phyloP scores from a whole-genome alignment of 2,797 vertebrate genomes.

The Eidolon dupreanum region DNA sequence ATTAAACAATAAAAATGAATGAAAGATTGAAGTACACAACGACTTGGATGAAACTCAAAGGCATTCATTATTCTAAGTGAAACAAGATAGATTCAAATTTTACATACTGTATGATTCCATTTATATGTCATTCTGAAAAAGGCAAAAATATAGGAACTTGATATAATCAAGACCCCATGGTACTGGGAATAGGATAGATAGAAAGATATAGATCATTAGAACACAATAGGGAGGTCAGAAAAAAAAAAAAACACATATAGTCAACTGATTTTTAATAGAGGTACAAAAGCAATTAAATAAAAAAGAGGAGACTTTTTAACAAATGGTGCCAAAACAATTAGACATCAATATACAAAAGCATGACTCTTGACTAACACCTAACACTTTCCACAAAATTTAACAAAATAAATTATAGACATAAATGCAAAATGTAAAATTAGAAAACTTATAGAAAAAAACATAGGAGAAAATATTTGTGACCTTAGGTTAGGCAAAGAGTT shows the following conservation, averaged over 20 bases:
- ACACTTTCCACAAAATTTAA: neutral
- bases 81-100: neutral
- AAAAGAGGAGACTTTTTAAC: neutral
- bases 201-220: neutral
- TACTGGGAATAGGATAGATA: neutral
- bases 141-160: neutral
- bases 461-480: constrained; percentile 14
- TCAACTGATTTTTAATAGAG: constrained; percentile 2
- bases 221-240: neutral
- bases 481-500: neutral
- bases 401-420: neutral
- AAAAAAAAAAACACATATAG: neutral
- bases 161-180: neutral
- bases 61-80: neutral
- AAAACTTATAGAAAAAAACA: constrained; percentile 10
- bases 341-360: neutral
- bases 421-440: neutral
- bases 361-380: neutral
- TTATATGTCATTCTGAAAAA: constrained; percentile 31
- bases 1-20: neutral
- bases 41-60: neutral
- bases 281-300: neutral
- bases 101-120: neutral
- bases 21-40: neutral
- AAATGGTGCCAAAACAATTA: neutral